Percentiles rank a stretch among this genome's conserved stretches.
These are phyloP conservation scores for Scophthalmus maximus DNA, from an alignment of 2,113 vertebrate species.

Conservation along the genomic window DNA sequence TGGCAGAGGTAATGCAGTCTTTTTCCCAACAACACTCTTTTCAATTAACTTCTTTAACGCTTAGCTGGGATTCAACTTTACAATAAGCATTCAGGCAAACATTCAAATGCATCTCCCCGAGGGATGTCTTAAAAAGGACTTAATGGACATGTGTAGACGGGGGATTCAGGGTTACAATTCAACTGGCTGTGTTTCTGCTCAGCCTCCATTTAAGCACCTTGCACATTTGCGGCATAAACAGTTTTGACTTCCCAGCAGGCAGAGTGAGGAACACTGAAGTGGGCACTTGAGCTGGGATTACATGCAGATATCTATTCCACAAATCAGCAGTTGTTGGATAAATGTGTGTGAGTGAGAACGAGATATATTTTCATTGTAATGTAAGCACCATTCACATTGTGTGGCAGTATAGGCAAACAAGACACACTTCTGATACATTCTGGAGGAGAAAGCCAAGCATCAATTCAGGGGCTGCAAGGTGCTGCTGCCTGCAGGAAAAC, in stretches of 20 bases:
- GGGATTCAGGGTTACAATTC: slow-evolving; percentile 31
- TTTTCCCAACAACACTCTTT: slow-evolving; percentile 49
- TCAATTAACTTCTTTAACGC: slow-evolving; percentile 55
- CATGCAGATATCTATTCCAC: slow-evolving; percentile 17
- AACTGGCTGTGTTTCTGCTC: slow-evolving; percentile 21
- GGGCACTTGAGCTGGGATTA: slow-evolving; percentile 13
- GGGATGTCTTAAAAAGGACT: slow-evolving; percentile 43
- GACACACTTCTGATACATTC: slow-evolving; percentile 42
- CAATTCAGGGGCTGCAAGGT: slow-evolving; percentile 62
- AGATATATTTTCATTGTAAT: slow-evolving; percentile 23
- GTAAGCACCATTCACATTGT: slow-evolving; percentile 25
- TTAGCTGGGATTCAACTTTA: slow-evolving; percentile 51
- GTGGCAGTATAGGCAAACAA: slow-evolving; percentile 45
- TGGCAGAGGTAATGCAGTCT: slow-evolving; percentile 24
- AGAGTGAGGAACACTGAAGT: slow-evolving; percentile 20
- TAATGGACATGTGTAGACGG: slow-evolving; percentile 51
- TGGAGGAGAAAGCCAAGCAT: slow-evolving; percentile 58
- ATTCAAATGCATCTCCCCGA: slow-evolving; percentile 36
- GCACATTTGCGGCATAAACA: not conserved
- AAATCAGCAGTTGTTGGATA: slow-evolving; percentile 18
- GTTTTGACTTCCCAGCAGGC: slow-evolving; percentile 25
- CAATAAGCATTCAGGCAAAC: slow-evolving; percentile 48
- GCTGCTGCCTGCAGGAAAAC: slow-evolving; percentile 60
- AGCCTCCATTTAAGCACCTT: slow-evolving; percentile 20
- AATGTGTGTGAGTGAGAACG: not conserved